A percentile compares a stretch with the other conserved stretches of the same genome.
These are phyloP conservation scores for Hydroisotoma schaefferi DNA, from an alignment of 2,888 invertebrate genomes.

Conservation along the genomic window DNA sequence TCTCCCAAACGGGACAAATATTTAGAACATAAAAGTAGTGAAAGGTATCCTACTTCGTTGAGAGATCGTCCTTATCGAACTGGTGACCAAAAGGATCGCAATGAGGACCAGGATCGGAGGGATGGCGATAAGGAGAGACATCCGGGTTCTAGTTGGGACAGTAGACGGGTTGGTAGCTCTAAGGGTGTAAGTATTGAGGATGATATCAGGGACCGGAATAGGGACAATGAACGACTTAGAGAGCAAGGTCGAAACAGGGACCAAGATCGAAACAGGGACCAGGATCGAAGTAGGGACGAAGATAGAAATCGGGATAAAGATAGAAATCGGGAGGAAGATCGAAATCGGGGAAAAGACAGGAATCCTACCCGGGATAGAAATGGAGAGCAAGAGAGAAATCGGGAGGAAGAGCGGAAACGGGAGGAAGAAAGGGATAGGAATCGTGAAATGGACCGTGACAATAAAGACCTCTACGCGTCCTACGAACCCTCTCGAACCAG, in stretches of 20 bases:
- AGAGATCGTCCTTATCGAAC: no score
- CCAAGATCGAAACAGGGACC: constrained; percentile 11
- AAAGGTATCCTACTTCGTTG: no score
- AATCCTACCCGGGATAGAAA: constrained; percentile 9
- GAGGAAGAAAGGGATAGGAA: not conserved
- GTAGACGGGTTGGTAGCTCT: not conserved
- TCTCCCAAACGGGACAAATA: no score
- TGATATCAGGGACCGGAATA: constrained; percentile 18
- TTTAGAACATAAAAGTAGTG: no score
- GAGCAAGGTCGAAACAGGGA: constrained; percentile 8
- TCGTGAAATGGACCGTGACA: no score
- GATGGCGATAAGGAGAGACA: not conserved
- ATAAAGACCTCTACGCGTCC: no score
- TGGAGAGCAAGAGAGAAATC: constrained; percentile 7
- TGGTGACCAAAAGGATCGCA: not conserved
- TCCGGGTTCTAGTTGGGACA: no score
- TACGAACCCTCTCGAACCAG: no score
- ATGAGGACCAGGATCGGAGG: not conserved
- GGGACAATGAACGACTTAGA: constrained; percentile 22
- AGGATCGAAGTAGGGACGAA: not conserved
- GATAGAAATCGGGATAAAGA: constrained; percentile 8
- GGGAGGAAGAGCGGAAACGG: constrained; percentile 4
- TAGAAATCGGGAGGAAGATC: constrained; percentile 3
- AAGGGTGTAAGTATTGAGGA: constrained; percentile 11
- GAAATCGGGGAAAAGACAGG: constrained; percentile 19